Evolutionary conservation across 2,113 vertebrate species (phyloP).

Genomic region (Brachirus orientalis): DNA sequence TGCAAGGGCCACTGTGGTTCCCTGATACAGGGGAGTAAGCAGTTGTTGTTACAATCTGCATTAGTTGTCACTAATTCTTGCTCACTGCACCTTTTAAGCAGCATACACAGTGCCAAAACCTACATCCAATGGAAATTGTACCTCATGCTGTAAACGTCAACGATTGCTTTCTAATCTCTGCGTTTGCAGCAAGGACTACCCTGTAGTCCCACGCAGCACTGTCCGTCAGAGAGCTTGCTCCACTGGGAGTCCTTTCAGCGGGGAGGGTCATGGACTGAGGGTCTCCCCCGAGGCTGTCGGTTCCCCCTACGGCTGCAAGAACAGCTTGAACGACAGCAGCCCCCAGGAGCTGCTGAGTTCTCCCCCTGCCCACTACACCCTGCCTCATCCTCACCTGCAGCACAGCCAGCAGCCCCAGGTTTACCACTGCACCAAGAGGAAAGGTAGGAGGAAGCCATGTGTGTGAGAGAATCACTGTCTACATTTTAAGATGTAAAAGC

Average conservation of each 20-base stretch:
- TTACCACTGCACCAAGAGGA: conserved; percentile 93
- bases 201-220: conserved; percentile 91
- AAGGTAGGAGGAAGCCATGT: conserved; percentile 80
- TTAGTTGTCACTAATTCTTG: no score
- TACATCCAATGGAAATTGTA: conserved; percentile 1
- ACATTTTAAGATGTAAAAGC: no score
- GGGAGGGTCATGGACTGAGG: conserved; percentile 83
- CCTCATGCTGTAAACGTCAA: conserved; percentile 8
- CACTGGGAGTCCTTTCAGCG: conserved; percentile 88
- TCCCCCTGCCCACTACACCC: conserved; percentile 83
- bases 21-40: neutral
- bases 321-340: conserved; percentile 83
- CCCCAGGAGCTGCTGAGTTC: conserved; percentile 88
- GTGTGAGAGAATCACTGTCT: no score
- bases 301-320: conserved; percentile 93
- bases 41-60: neutral
- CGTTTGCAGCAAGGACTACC: conserved; percentile 90
- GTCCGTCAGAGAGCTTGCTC: conserved; percentile 90
- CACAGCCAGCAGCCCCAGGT: conserved; percentile 83
- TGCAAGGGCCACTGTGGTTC: no score
- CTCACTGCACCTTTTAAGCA: no score
- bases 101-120: neutral
- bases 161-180: neutral
- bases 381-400: conserved; percentile 80
- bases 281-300: conserved; percentile 82